Evolutionary conservation across 2,113 vertebrate genomes (phyloP).

Genomic region (Catagonus wagneri): DNA sequence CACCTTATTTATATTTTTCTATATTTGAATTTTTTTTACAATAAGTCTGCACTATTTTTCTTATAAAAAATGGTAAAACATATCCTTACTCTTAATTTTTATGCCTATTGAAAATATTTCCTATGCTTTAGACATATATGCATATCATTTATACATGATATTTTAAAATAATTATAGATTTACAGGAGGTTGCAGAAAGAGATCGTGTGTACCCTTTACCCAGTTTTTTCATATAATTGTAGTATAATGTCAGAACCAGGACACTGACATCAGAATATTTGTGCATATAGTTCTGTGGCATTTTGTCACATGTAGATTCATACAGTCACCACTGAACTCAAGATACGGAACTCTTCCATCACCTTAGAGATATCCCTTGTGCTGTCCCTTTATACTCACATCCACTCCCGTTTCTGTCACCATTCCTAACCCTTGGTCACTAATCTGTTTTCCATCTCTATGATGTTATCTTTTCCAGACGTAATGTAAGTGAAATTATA

Average conservation of each 20-base stretch:
- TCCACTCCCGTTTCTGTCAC: neutral
- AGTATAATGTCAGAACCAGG: neutral
- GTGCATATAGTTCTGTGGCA: neutral
- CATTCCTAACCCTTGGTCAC: neutral
- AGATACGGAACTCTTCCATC: neutral
- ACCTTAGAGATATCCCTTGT: neutral
- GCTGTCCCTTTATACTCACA: neutral
- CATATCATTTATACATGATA: neutral
- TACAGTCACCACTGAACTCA: neutral
- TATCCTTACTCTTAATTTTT: neutral
- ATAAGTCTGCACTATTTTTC: conserved; percentile 34
- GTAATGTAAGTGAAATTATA: neutral
- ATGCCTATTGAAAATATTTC: neutral
- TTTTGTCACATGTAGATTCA: neutral
- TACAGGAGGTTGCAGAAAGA: neutral
- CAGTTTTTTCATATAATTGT: neutral
- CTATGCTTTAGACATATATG: neutral
- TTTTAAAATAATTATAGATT: conserved; percentile 24
- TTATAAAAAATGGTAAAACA: neutral
- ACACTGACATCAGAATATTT: neutral
- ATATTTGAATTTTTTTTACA: neutral
- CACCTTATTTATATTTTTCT: neutral
- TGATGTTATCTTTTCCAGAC: neutral
- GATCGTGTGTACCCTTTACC: neutral
- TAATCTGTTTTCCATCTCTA: neutral